Percentiles rank a stretch among this genome's conserved stretches.
phyloP scores from a whole-genome alignment of 2,888 invertebrate species.

The Perizoma affinitatum region DNA sequence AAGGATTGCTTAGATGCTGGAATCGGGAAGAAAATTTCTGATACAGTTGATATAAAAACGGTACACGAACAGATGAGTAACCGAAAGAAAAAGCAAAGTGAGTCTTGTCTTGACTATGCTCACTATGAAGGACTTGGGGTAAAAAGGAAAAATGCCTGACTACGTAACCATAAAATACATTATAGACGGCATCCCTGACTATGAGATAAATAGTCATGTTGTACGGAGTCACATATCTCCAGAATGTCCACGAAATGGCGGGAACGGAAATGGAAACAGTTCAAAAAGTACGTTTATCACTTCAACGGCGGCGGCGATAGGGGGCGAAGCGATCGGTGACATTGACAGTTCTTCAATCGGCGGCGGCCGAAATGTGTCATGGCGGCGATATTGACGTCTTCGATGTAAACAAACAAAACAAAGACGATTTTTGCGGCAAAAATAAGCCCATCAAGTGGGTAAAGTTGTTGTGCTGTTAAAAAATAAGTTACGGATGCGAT shows the following conservation, averaged over 20 bases:
- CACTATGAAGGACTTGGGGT: constrained; percentile 39
- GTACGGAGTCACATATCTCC: constrained; percentile 31
- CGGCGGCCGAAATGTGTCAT: constrained; percentile 28
- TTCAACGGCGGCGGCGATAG: not conserved
- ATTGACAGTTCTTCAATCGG: constrained; percentile 37
- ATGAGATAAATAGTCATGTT: constrained; percentile 31
- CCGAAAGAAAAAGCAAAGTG: no score
- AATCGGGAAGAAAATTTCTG: no score
- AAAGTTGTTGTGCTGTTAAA: not conserved
- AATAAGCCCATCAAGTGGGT: not conserved
- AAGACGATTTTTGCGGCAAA: not conserved
- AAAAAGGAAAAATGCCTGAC: constrained; percentile 36
- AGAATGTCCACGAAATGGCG: constrained; percentile 1
- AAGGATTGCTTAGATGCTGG: no score
- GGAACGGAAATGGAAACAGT: constrained; percentile 25
- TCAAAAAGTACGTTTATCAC: constrained; percentile 5
- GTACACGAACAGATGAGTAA: no score
- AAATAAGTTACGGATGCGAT: not conserved
- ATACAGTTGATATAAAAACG: no score
- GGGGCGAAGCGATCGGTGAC: constrained; percentile 33
- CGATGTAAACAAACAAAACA: not conserved
- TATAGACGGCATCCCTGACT: constrained; percentile 38
- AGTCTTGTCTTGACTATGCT: constrained; percentile 33
- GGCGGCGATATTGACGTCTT: not conserved
- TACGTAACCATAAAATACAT: constrained; percentile 41